Base-by-base conservation (phyloP, 2,797 vertebrate genomes). In the Ambastaia sidthimunki region DNA sequence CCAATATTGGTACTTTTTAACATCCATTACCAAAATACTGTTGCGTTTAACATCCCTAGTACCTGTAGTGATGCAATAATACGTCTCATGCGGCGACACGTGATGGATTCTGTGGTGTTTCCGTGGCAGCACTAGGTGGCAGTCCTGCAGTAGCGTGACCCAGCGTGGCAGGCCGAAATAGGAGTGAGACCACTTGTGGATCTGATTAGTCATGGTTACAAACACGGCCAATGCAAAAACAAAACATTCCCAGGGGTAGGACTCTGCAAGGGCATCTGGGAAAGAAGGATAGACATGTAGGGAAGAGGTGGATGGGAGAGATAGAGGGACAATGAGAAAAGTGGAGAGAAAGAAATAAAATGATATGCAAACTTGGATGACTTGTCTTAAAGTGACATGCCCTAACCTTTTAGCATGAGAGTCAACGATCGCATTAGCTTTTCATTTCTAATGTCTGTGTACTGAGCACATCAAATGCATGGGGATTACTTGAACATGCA, bases 91-190 rank as follows among this genome's bases (percentile, higher is more conserved):
- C 0, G 93, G 93, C 0, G 92, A 93, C n/a, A 94, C 92, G 3
- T 94, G 93, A 87, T 94, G 93, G 88, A 94, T 93, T 79, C 93
- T 91, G 82, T 94, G 93, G 86, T 94, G 94, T 87, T 93, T 93
- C 77, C 91, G 89, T 75, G 93, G 94, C 83, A 94, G 90, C 87
- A 94, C 90, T 83, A 95, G 78, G 84, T 94, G 92, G 86, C 92
- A 92, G 84, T 93, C 90, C 90, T 94, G 94, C 72, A 94, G 90
- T 81, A 92, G 82, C 7, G 74, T 92, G 85, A 95, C 93, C 93
- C 93, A 94, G 82, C 85, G 80, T 0, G 93, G 94, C 80, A 94
- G 91, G 55, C 90, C 92, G 0, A 94, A 94, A 88, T 94, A 93
- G 11, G 93, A 93, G 87, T 94, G 94, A 50, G 93, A 94, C 94